phyloP scores from a whole-genome alignment of 2,888 invertebrate genomes.

The Diachrysia chrysitis region DNA sequence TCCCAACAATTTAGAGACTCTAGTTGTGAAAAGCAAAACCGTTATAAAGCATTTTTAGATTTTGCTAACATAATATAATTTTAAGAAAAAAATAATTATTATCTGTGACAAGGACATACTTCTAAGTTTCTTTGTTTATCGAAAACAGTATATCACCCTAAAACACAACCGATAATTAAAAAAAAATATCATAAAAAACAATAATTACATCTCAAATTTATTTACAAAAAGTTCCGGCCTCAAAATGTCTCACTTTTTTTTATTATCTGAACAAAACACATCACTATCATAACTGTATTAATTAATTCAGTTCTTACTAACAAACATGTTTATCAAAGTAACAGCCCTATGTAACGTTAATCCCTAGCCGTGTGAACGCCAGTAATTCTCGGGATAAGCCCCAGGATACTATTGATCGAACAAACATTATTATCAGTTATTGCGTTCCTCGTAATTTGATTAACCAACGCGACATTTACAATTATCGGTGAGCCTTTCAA shows the following conservation, averaged over 20 bases:
- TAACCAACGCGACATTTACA: conserved; percentile 16
- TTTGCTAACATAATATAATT: conserved; percentile 16
- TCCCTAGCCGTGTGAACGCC: conserved; percentile 12
- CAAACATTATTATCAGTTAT: conserved; percentile 34
- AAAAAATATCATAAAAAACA: too few relatives aligned
- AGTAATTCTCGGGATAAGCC: conserved; percentile 30
- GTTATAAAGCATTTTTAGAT: conserved; percentile 8
- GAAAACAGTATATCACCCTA: too few relatives aligned
- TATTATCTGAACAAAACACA: neutral
- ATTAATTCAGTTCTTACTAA: conserved; percentile 10
- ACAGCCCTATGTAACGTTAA: conserved; percentile 19
- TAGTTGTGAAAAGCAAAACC: conserved; percentile 22
- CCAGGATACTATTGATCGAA: conserved; percentile 11
- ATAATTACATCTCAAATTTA: too few relatives aligned
- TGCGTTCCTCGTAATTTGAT: conserved; percentile 18
- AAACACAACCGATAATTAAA: too few relatives aligned
- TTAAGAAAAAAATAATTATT: too few relatives aligned
- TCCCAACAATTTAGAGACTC: conserved; percentile 17
- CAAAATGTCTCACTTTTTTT: too few relatives aligned
- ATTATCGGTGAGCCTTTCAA: conserved; percentile 10
- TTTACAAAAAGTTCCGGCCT: too few relatives aligned
- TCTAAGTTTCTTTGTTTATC: neutral
- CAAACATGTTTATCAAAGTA: conserved; percentile 16
- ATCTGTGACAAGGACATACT: too few relatives aligned
- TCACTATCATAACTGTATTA: neutral